phyloP scores from a whole-genome alignment of 2,797 vertebrate species.

The Poecile montanus region DNA sequence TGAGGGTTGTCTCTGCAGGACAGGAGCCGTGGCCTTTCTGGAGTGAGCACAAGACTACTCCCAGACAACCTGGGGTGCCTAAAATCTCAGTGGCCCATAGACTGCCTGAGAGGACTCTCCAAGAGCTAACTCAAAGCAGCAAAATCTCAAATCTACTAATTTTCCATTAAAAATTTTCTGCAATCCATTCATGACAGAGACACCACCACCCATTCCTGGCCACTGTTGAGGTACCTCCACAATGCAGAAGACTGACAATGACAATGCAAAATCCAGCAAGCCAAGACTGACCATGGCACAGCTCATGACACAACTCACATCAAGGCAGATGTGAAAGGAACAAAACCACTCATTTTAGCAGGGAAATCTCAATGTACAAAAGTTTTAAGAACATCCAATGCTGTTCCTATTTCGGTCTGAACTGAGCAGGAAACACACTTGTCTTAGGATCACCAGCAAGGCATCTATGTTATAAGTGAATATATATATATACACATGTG shows the following conservation, averaged over 20 bases:
- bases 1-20: neutral
- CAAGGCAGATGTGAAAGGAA: neutral
- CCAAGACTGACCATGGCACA: neutral
- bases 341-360: neutral
- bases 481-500: too few relatives aligned
- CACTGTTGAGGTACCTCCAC: neutral
- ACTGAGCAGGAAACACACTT: neutral
- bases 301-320: too few relatives aligned
- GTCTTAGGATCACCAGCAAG: neutral
- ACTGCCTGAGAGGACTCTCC: neutral
- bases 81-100: neutral
- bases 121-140: neutral
- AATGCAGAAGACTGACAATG: accelerated
- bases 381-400: neutral
- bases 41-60: neutral
- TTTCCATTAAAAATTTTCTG: neutral
- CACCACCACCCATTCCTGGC: neutral
- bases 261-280: neutral
- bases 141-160: neutral
- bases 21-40: neutral
- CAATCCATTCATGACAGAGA: neutral
- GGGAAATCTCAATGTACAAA: neutral
- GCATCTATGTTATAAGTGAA: neutral
- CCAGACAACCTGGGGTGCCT: neutral
- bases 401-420: neutral